Conservation (phyloP, 2,888 invertebrate genomes). For the Aleiodes alternator region DNA sequence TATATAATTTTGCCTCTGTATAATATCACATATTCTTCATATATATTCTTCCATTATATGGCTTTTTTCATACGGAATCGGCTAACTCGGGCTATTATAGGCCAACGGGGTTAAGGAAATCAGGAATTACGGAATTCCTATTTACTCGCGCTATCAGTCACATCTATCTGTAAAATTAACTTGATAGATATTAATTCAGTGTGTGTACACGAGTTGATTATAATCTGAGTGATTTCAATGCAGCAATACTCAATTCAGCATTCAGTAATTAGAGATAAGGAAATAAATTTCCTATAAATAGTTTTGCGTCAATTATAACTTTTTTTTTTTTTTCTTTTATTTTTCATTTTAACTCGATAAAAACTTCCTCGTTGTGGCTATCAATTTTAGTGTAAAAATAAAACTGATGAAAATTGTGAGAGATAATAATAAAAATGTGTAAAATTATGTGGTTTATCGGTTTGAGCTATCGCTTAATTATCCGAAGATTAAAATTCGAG, state of each 20-base stretch:
- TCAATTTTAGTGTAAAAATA: slow-evolving; percentile 10
- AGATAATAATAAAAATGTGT: slow-evolving; percentile 34
- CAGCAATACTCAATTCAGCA: background rate
- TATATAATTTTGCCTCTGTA: no score
- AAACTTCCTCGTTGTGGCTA: background rate
- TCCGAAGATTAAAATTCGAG: slow-evolving; percentile 55
- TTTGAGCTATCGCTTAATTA: slow-evolving; percentile 56
- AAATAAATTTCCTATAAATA: background rate
- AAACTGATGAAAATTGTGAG: slow-evolving; percentile 22
- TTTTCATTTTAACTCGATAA: background rate
- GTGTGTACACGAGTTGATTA: slow-evolving; percentile 5
- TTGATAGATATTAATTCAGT: slow-evolving; percentile 18
- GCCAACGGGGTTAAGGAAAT: no score
- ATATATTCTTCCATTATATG: no score
- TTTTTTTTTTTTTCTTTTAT: background rate
- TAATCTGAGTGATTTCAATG: slow-evolving; percentile 19
- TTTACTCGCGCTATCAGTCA: background rate
- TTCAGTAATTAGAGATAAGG: no score
- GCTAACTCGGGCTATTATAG: no score
- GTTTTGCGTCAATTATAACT: background rate
- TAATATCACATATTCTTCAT: no score
- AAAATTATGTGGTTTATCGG: slow-evolving; percentile 46
- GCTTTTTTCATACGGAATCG: no score
- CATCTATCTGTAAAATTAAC: slow-evolving; percentile 22
- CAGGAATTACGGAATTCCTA: no score